These are phyloP conservation scores for Autographa gamma DNA, from an alignment of 2,888 invertebrate species.

Conservation along the genomic window DNA sequence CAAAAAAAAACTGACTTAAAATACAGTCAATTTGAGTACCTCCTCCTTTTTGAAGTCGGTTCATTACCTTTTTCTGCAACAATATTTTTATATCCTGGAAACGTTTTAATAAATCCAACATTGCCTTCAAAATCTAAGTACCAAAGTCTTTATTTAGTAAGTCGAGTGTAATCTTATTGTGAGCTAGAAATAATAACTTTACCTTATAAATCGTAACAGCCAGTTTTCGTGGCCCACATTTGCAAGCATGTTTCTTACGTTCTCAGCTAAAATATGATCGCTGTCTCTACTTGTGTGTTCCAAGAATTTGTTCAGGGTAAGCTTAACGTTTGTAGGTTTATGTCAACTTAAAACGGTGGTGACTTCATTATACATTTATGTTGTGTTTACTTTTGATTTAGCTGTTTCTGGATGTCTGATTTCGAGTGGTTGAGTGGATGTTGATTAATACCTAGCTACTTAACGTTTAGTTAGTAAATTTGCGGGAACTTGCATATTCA, in stretches of 20 bases:
- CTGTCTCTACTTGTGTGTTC: conserved; percentile 49
- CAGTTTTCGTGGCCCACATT: conserved; percentile 24
- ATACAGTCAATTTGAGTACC: too few relatives aligned
- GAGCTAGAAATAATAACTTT: neutral
- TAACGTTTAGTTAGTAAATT: too few relatives aligned
- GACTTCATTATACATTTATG: conserved; percentile 29
- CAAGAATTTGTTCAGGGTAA: conserved; percentile 58
- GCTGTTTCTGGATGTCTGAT: neutral
- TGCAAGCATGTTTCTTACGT: conserved; percentile 53
- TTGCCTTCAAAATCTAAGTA: neutral
- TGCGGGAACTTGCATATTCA: too few relatives aligned
- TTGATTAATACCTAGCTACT: neutral
- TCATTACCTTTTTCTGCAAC: too few relatives aligned
- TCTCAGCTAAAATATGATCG: conserved; percentile 61
- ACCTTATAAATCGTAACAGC: neutral
- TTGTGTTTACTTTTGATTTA: conserved; percentile 5
- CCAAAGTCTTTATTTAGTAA: too few relatives aligned
- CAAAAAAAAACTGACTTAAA: too few relatives aligned
- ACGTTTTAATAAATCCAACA: neutral
- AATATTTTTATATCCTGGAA: too few relatives aligned
- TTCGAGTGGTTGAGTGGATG: neutral
- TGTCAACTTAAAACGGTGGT: conserved; percentile 39
- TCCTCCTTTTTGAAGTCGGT: too few relatives aligned
- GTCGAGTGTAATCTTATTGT: too few relatives aligned
- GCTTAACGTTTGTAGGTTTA: conserved; percentile 45